These are phyloP conservation scores for Nemapogon koenigi DNA, from an alignment of 2,888 invertebrate species.

Conservation along the genomic window DNA sequence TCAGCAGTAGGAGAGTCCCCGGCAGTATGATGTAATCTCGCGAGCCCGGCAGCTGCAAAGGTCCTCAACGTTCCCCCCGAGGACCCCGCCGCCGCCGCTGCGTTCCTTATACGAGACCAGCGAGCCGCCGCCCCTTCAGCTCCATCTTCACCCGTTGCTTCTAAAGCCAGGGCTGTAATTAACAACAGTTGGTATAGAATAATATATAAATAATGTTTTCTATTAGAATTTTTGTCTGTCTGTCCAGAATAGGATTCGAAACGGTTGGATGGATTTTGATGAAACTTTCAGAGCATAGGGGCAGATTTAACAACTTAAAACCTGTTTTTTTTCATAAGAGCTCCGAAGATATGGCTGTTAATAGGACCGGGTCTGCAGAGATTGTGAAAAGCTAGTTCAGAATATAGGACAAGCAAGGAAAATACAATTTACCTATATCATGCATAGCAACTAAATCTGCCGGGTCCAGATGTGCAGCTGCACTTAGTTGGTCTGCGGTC, in stretches of 20 bases:
- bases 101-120: constrained; percentile 32
- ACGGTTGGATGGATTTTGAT: background rate
- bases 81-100: constrained; percentile 23
- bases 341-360: background rate
- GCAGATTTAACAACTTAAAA: background rate
- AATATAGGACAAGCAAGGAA: background rate
- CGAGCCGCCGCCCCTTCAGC: constrained; percentile 31
- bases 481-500: constrained; percentile 29
- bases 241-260: no score
- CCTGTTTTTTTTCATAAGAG: background rate
- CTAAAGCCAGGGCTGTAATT: constrained; percentile 33
- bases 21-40: constrained; percentile 24
- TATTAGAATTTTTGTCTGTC: no score
- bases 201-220: no score
- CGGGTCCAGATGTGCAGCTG: constrained; percentile 51
- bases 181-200: no score
- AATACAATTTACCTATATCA: constrained; percentile 19
- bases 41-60: constrained; percentile 45
- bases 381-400: background rate
- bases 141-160: constrained; percentile 26
- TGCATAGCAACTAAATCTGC: constrained; percentile 45
- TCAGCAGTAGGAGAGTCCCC: constrained; percentile 35
- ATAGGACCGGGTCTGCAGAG: background rate
- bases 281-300: background rate
- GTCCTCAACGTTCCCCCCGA: constrained; percentile 42